phyloP scores from a whole-genome alignment of 92 coral and sea anemone genomes.

The Porites evermanni region DNA sequence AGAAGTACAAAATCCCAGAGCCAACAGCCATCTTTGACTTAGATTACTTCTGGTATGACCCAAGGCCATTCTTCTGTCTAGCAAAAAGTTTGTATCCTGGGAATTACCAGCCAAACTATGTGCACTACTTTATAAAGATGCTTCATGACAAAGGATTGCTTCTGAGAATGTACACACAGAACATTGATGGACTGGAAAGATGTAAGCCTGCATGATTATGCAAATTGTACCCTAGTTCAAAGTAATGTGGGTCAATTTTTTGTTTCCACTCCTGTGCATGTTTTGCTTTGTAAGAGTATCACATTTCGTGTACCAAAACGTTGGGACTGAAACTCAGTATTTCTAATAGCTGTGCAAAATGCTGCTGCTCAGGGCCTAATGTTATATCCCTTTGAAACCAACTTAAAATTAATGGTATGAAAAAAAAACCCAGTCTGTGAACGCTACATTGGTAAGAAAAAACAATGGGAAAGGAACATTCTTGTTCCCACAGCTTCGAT shows the following conservation, averaged over 20 bases:
- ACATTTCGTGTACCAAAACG: no score
- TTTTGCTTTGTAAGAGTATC: not conserved
- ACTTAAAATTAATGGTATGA: no score
- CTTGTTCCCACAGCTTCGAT: no score
- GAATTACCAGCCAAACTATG: conserved; percentile 88
- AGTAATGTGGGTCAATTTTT: not conserved
- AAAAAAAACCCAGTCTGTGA: no score
- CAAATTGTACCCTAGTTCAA: not conserved
- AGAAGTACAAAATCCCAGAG: conserved; percentile 87
- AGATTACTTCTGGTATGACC: conserved; percentile 92
- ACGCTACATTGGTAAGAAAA: no score
- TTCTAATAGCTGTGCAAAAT: no score
- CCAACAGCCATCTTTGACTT: conserved; percentile 89
- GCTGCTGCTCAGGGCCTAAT: no score
- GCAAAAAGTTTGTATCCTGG: conserved; percentile 88
- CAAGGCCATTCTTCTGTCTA: conserved; percentile 89
- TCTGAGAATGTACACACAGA: conserved; percentile 87
- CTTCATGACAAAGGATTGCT: conserved; percentile 82
- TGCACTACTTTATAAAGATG: conserved; percentile 81
- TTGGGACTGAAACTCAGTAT: no score
- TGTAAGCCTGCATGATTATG: conserved; percentile 54
- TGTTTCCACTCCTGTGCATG: no score
- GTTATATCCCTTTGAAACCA: no score
- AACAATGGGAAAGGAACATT: no score
- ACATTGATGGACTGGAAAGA: conserved; percentile 90